Conservation (phyloP, 2,888 invertebrate genomes). For the Antheraea yamamai region DNA sequence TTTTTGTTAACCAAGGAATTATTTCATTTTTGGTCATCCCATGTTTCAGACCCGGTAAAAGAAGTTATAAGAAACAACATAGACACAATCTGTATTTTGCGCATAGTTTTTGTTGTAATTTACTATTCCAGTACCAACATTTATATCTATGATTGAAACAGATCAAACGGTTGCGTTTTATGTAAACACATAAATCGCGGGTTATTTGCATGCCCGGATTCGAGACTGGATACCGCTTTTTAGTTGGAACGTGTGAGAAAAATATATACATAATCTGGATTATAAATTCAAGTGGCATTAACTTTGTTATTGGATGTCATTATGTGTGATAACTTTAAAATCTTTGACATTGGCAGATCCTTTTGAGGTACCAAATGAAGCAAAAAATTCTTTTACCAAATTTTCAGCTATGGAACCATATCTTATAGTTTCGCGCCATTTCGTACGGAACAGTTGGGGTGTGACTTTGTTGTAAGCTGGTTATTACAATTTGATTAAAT, state of each 20-base stretch:
- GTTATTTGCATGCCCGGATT: background rate
- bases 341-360: no score
- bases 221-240: background rate
- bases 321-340: background rate
- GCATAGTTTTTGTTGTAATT: background rate
- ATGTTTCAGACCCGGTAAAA: no score
- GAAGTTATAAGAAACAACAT: no score
- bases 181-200: slow-evolving; percentile 3
- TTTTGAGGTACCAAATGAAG: no score
- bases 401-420: no score
- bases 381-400: no score
- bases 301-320: background rate
- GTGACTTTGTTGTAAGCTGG: no score
- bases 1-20: no score
- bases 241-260: background rate
- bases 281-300: background rate
- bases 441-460: no score
- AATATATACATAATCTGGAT: background rate
- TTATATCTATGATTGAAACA: background rate
- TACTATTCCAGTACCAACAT: background rate
- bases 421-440: no score
- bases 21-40: no score
- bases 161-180: background rate
- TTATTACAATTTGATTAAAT: no score
- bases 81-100: background rate